Evolutionary conservation across 1,140 invertebrate genomes (phyloP), one percentile per base, ranked within the genome.

Genomic region (Holcopasites calliopsidis): DNA sequence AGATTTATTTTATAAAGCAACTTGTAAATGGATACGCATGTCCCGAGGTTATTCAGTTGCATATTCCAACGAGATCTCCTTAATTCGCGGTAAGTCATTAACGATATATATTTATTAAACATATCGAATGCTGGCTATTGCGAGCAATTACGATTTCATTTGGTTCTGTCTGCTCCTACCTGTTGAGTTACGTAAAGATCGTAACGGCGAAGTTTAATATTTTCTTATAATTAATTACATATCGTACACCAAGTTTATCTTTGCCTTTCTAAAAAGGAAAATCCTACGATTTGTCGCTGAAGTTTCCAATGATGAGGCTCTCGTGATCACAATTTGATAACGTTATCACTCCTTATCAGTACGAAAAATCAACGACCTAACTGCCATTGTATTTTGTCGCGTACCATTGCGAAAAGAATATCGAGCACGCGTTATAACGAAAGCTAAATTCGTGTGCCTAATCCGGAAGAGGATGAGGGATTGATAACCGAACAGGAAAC

Each of bases 401-500:
- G 26, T 18, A 47, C 44, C 16, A 40, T 40, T 6, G 13, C 38
- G 13, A 13, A 40, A 7, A 40, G 6, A 40, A 40, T 13, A 40
- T 13, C 11, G 44, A 18, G n/a, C 13, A 18, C 11, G 1, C 44
- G n/a, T 38, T 58, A 58, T 58, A 4, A 16, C 2, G 7, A 3
- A 33, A 42, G n/a, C 8, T 38, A 21, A 21, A 21, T 57, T 35
- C 8, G 5, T 10, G n/a, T 21, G 18, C 4, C 2, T 44, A 8
- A 11, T 40, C 11, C 26, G 26, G 49, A 64, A 79, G 47, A 82
- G 72, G 72, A 82, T 55, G 66, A 76, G 33, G 16, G 28, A 71
- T 58, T 71, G 77, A 82, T 80, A 82, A 82, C 38, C 16, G 28
- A 76, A 52, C 72, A 54, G 52, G 35, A n/a, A 62, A 13, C 28